Evolutionary conservation across 37 sponge, comb jelly and placozoan species (phyloP).

Genomic region (Spongia lamella): DNA sequence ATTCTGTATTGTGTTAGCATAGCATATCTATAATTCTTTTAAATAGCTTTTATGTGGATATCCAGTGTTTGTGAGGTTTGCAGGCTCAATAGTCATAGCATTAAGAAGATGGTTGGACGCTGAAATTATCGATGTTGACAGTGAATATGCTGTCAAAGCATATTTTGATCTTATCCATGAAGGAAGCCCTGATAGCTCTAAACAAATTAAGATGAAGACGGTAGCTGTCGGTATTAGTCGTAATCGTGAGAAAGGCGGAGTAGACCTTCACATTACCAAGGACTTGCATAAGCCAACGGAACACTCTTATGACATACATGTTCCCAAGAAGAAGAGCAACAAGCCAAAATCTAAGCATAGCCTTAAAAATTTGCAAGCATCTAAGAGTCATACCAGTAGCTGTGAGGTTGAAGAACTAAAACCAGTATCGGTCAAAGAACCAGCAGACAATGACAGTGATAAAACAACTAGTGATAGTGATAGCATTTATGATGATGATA

Average conservation of each 20-base stretch:
- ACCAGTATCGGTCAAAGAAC: neutral
- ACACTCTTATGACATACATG: too few relatives aligned
- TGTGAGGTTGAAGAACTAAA: neutral
- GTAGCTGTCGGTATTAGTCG: too few relatives aligned
- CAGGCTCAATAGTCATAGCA: conserved; percentile 47
- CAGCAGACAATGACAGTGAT: neutral
- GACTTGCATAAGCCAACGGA: too few relatives aligned
- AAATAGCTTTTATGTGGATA: conserved; percentile 50
- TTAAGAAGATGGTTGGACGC: conserved; percentile 58
- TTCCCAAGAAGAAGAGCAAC: conserved; percentile 1
- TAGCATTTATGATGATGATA: neutral
- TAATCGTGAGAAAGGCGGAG: too few relatives aligned
- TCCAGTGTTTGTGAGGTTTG: conserved; percentile 69
- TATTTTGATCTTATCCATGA: conserved; percentile 20
- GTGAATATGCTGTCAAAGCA: conserved; percentile 26
- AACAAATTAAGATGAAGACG: too few relatives aligned
- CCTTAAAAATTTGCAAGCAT: too few relatives aligned
- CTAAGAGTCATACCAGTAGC: too few relatives aligned
- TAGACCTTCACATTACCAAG: too few relatives aligned
- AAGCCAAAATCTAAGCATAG: neutral
- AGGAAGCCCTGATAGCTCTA: too few relatives aligned
- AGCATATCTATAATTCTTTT: neutral
- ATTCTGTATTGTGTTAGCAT: neutral
- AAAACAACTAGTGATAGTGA: neutral
- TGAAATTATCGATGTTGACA: conserved; percentile 39